phyloP scores from a whole-genome alignment of 2,888 invertebrate species.

The Meliscaeva auricollis region DNA sequence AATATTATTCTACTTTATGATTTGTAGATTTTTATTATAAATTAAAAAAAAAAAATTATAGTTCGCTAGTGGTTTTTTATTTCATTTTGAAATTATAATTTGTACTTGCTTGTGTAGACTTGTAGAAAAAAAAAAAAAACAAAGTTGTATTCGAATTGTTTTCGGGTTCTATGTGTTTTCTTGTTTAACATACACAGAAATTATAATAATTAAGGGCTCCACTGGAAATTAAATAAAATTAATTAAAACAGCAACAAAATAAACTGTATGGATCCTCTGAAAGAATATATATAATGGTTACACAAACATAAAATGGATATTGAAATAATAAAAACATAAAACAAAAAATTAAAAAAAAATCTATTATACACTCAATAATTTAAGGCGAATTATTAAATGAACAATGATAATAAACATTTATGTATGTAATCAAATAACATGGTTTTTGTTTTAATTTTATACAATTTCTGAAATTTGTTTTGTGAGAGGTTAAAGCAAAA shows the following conservation, averaged over 20 bases:
- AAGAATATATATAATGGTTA: conserved; percentile 64
- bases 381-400: conserved; percentile 71
- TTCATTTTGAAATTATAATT: not conserved
- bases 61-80: conserved; percentile 35
- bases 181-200: not conserved
- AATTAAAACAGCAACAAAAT: conserved; percentile 4
- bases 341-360: conserved; percentile 37
- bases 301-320: conserved; percentile 60
- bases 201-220: conserved; percentile 54
- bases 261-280: conserved; percentile 62
- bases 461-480: not conserved
- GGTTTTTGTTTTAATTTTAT: not conserved
- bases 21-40: conserved; percentile 10
- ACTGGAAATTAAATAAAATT: conserved; percentile 36
- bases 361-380: conserved; percentile 71
- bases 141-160: conserved; percentile 42
- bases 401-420: conserved; percentile 76
- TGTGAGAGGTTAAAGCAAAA: too few species aligned
- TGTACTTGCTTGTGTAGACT: conserved; percentile 60
- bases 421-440: conserved; percentile 73
- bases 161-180: conserved; percentile 5
- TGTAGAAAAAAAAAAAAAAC: conserved; percentile 55
- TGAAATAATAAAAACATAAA: conserved; percentile 38
- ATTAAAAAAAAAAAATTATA: conserved; percentile 5
- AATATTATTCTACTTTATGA: not conserved